phyloP scores from a whole-genome alignment of 1,140 invertebrate species.

The Lepidurus packardi region DNA sequence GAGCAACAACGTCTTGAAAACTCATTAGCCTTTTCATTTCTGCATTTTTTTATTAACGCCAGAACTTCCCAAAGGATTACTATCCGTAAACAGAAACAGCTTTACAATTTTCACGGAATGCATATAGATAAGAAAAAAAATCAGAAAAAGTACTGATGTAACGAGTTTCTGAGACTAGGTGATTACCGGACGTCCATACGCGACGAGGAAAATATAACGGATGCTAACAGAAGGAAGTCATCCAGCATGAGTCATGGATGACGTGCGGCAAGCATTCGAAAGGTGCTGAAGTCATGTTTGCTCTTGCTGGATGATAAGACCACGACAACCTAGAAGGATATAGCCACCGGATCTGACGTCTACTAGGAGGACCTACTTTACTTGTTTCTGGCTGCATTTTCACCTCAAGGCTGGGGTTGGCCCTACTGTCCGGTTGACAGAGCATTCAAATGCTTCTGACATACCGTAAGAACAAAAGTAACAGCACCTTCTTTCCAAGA shows the following conservation, averaged over 20 bases:
- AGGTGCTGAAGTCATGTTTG: conserved; percentile 14
- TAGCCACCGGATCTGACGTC: conserved; percentile 18
- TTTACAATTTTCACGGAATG: background rate
- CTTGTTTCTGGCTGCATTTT: background rate
- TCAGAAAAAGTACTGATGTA: background rate
- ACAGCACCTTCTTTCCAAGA: conserved; percentile 11
- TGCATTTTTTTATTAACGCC: background rate
- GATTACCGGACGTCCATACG: background rate
- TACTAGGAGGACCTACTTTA: background rate
- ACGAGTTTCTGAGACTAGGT: background rate
- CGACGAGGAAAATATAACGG: background rate
- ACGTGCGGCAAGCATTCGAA: background rate
- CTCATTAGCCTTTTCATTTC: background rate
- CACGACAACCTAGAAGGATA: background rate
- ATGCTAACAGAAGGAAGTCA: background rate
- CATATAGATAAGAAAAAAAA: background rate
- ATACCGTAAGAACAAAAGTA: background rate
- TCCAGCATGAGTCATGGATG: background rate
- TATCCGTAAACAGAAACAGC: background rate
- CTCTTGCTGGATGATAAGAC: conserved; percentile 8
- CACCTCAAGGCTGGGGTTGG: background rate
- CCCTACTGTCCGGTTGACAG: background rate
- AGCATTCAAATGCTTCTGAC: background rate
- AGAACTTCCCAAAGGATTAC: background rate
- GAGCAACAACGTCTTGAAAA: conserved; percentile 1